These are phyloP conservation scores for Natrix natrix DNA, from an alignment of 2,797 vertebrate species.

Conservation along the genomic window DNA sequence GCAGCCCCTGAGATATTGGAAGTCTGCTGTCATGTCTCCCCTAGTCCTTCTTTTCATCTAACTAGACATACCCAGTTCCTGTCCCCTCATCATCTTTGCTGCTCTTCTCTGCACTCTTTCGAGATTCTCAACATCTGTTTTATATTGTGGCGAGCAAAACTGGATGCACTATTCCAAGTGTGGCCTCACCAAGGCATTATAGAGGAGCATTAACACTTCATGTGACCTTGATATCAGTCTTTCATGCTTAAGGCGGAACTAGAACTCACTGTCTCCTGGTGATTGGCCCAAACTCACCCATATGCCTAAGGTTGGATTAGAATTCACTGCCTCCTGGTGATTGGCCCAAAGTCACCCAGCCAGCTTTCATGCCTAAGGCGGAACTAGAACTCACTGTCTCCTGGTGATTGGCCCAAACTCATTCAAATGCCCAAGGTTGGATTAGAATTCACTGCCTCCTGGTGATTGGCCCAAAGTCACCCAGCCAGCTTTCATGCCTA, in stretches of 20 bases:
- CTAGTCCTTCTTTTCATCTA: not conserved
- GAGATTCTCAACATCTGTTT: not conserved
- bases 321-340: no score
- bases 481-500: fast-evolving
- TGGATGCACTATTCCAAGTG: not conserved
- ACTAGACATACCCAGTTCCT: not conserved
- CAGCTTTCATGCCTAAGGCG: no score
- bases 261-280: no score
- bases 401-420: no score
- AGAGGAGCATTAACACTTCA: not conserved
- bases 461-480: not conserved
- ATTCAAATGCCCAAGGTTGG: fast-evolving
- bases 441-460: not conserved
- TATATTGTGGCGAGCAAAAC: fast-evolving
- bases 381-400: no score
- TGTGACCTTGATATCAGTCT: not conserved
- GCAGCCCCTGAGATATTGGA: not conserved
- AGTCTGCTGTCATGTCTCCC: not conserved
- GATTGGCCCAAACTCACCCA: no score
- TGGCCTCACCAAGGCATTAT: not conserved
- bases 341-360: no score
- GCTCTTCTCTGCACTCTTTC: not conserved
- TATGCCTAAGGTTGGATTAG: no score
- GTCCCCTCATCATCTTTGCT: not conserved
- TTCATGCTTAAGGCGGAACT: no score